Evolutionary conservation across 53 echinoderm and acorn worm genomes (phyloP).

Genomic region (Patiria pectinifera): DNA sequence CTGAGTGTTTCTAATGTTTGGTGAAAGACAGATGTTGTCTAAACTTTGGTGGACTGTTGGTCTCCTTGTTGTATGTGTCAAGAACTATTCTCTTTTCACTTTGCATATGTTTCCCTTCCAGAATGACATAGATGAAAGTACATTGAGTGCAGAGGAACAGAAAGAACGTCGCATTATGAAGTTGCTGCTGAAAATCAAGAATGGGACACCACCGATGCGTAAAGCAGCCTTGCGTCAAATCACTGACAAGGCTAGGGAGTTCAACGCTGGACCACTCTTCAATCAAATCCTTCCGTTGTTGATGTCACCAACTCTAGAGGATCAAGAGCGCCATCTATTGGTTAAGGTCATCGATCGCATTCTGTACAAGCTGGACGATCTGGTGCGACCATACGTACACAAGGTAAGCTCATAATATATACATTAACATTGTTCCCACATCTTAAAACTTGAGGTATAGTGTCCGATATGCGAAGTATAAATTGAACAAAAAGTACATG

Average conservation of each 20-base stretch:
- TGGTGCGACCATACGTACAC: constrained; percentile 97
- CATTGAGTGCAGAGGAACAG: constrained; percentile 91
- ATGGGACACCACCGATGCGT: constrained; percentile 99
- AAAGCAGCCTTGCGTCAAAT: constrained; percentile 98
- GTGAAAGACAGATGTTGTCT: too few relatives aligned
- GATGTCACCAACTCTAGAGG: constrained; percentile 99
- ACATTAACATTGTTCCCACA: too few relatives aligned
- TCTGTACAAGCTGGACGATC: constrained; percentile 95
- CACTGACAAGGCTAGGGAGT: constrained; percentile 98
- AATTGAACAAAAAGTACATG: too few relatives aligned
- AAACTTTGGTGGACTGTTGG: too few relatives aligned
- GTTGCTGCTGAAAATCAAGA: constrained; percentile 94
- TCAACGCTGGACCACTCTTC: constrained; percentile 98
- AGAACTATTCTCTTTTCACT: neutral
- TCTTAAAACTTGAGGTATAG: too few relatives aligned
- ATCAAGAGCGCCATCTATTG: constrained; percentile 99
- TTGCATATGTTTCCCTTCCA: constrained; percentile 12
- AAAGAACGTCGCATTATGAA: constrained; percentile 97
- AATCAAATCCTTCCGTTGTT: constrained; percentile 98
- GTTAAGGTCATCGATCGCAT: constrained; percentile 99
- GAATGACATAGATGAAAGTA: constrained; percentile 99
- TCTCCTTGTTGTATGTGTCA: too few relatives aligned
- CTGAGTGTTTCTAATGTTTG: too few relatives aligned
- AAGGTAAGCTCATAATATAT: constrained; percentile 69
- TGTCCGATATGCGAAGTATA: too few relatives aligned